phyloP scores from a whole-genome alignment of 2,113 vertebrate species.

The Ramphastos sulfuratus region DNA sequence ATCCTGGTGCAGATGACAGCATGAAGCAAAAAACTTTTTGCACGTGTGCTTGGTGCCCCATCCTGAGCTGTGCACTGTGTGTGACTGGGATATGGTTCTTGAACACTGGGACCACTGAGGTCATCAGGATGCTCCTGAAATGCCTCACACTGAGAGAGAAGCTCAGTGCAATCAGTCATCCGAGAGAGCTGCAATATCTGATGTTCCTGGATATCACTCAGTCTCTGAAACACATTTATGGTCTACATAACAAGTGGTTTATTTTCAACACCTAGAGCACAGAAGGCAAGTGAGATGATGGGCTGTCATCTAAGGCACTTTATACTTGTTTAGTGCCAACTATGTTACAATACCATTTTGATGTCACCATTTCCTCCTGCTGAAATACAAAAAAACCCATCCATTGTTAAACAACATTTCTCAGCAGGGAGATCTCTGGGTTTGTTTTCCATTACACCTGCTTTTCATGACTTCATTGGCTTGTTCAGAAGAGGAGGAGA shows the following conservation, averaged over 20 bases:
- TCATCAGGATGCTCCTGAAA: background rate
- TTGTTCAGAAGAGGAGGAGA: slow-evolving; percentile 11
- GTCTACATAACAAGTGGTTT: slow-evolving; percentile 24
- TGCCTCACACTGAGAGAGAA: background rate
- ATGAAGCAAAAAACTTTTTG: background rate
- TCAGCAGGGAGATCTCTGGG: slow-evolving; percentile 48
- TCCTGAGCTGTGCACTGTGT: background rate
- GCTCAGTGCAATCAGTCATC: background rate
- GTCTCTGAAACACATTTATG: background rate
- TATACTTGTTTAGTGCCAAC: slow-evolving; percentile 64
- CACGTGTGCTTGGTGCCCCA: background rate
- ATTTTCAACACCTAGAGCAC: slow-evolving; percentile 47
- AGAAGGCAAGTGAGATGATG: slow-evolving; percentile 49
- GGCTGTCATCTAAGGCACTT: slow-evolving; percentile 66
- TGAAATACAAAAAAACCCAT: slow-evolving; percentile 34
- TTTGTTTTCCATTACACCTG: slow-evolving; percentile 58
- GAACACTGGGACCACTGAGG: background rate
- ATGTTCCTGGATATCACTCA: slow-evolving; percentile 22
- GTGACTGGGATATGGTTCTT: background rate
- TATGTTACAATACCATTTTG: slow-evolving; percentile 71
- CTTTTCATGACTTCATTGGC: slow-evolving; percentile 52
- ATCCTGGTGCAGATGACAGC: background rate
- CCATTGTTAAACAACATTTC: slow-evolving; percentile 66
- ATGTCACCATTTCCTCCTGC: slow-evolving; percentile 54
- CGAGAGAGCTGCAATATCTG: background rate